phyloP scores from a whole-genome alignment of 2,888 invertebrate genomes.

The Panzeria rudis region DNA sequence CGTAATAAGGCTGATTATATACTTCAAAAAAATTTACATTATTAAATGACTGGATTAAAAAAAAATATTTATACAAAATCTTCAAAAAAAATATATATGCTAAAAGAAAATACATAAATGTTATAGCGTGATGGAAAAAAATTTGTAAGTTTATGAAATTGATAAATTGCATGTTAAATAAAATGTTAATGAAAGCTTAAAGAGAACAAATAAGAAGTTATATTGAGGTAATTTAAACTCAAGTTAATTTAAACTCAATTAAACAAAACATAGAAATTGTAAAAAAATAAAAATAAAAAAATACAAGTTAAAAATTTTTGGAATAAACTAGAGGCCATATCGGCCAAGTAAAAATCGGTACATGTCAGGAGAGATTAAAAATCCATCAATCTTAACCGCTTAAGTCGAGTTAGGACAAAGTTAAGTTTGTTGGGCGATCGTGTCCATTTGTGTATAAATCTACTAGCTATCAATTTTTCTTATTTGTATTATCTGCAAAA shows the following conservation, averaged over 20 bases:
- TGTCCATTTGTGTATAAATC: too few species aligned
- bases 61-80: constrained; percentile 46
- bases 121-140: constrained; percentile 29
- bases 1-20: too few species aligned
- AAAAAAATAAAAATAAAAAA: neutral
- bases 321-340: too few species aligned
- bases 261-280: too few species aligned
- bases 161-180: constrained; percentile 57
- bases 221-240: neutral
- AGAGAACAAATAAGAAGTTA: constrained; percentile 7
- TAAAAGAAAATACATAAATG: constrained; percentile 4
- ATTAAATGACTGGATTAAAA: constrained; percentile 43
- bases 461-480: too few species aligned
- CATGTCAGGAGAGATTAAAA: too few species aligned
- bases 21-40: too few species aligned
- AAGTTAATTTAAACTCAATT: neutral
- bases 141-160: constrained; percentile 34
- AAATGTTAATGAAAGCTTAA: constrained; percentile 54
- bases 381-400: too few species aligned
- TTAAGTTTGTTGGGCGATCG: too few species aligned
- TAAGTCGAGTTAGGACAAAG: too few species aligned
- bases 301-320: neutral
- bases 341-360: too few species aligned
- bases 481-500: too few species aligned
- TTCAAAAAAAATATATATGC: neutral